Base-by-base conservation (phyloP, 2,113 vertebrate species). In the Paramisgurnus dabryanus region DNA sequence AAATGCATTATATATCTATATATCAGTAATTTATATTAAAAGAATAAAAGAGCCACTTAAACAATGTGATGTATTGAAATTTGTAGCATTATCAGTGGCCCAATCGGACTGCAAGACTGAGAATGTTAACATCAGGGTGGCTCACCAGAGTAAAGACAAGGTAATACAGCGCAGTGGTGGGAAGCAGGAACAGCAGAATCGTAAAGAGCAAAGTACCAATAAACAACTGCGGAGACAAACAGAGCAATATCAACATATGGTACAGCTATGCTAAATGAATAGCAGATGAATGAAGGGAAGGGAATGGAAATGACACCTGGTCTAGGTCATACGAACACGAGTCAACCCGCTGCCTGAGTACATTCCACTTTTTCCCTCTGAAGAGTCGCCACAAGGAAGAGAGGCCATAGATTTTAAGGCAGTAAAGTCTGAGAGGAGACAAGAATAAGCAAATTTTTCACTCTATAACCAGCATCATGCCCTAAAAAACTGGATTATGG, bases 331-430 rank as follows among this genome's bases (percentile, higher is more conserved):
- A 99, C 84, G 95, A 97, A 89, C 98, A 99, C 67, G 98, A 99
- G 89, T 99, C 98, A 67, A 99, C 98, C 0, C 97, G 92, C 90
- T 98, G 96, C 53, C 96, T 89, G 82, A 99, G 91, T 6, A 98
- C 96, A 0, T 98, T 99, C 98, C 97, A 99, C 91, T 99, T 99
- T 91, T 98, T 99, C 7, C 98, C 98, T 12, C 97, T 94, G 89
- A 99, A 99, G 53, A 99, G 93, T 72, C 97, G 95, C 98, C 98
- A 99, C 39, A 99, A 95, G 0, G 97, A 96, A 1, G 96, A 95
- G n/a, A 99, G 92, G 58, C 96, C 96, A 0, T 94, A 96, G 87
- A 98, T 91, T 94, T 97, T 99, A 86, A 99, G 85, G 88, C 94
- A 96, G 91, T 99, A 99, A 34, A 99, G 88, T 87, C 98, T 99